Conservation (phyloP, 2,113 vertebrate species). For the Sclerurus mexicanus region DNA sequence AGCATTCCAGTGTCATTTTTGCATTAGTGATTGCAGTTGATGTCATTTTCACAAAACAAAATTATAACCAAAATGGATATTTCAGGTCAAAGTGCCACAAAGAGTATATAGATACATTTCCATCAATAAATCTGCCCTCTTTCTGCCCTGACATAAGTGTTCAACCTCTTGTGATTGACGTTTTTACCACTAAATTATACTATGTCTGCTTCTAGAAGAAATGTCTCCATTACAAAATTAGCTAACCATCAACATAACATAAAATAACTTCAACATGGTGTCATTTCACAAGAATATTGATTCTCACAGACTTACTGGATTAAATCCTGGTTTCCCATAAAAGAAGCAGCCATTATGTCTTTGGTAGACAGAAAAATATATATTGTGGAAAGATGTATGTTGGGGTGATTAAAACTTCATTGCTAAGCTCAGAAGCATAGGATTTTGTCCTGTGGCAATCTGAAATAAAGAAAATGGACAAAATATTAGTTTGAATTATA, state of each 20-base stretch:
- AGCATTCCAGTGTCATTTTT: slow-evolving; percentile 76
- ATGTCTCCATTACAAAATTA: slow-evolving; percentile 91
- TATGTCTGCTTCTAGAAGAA: slow-evolving; percentile 84
- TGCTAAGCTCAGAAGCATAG: slow-evolving; percentile 52
- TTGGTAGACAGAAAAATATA: slow-evolving; percentile 78
- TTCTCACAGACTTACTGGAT: slow-evolving; percentile 84
- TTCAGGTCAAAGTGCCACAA: slow-evolving; percentile 84
- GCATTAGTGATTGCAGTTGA: slow-evolving; percentile 81
- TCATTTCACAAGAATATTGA: slow-evolving; percentile 93
- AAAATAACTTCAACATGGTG: slow-evolving; percentile 87
- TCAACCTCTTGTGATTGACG: slow-evolving; percentile 85
- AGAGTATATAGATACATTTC: slow-evolving; percentile 90
- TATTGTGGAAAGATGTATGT: slow-evolving; percentile 69
- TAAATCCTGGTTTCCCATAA: slow-evolving; percentile 89
- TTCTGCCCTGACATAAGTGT: slow-evolving; percentile 81
- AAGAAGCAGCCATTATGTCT: slow-evolving; percentile 80
- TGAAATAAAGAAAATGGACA: slow-evolving; percentile 29
- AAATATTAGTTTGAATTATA: background rate
- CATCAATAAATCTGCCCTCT: slow-evolving; percentile 91
- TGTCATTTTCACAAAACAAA: slow-evolving; percentile 95
- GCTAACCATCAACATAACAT: slow-evolving; percentile 91
- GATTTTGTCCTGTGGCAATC: slow-evolving; percentile 27
- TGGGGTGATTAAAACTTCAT: slow-evolving; percentile 73
- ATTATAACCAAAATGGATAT: slow-evolving; percentile 91
- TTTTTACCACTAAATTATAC: slow-evolving; percentile 92